Evolutionary conservation across 2,113 vertebrate genomes (phyloP).

Genomic region (Antidorcas marsupialis): DNA sequence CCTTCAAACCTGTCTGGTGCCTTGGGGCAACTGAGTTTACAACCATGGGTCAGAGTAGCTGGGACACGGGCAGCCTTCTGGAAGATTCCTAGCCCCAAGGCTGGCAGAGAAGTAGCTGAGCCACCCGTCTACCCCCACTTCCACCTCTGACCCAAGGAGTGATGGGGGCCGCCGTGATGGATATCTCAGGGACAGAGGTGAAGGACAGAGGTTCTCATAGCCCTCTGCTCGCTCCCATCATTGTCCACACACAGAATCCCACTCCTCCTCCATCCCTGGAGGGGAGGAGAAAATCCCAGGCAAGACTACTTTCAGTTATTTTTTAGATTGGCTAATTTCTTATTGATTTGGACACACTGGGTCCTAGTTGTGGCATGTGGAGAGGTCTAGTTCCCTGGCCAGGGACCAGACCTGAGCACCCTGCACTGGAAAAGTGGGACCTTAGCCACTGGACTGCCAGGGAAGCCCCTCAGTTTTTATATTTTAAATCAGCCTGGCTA

Average conservation of each 20-base stretch:
- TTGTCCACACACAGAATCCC: neutral
- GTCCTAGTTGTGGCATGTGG: neutral
- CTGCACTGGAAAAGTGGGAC: neutral
- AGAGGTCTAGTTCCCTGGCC: neutral
- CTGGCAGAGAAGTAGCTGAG: neutral
- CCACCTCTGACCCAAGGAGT: neutral
- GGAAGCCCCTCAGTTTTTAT: neutral
- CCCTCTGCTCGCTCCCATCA: neutral
- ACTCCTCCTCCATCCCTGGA: too few species aligned
- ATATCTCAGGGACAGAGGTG: neutral
- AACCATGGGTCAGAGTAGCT: neutral
- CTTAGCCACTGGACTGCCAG: neutral
- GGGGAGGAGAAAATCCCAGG: too few species aligned
- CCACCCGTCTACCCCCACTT: rapidly evolving
- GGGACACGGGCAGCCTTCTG: neutral
- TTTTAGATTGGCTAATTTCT: neutral
- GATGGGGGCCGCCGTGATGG: rapidly evolving
- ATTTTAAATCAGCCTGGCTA: neutral
- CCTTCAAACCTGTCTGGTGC: neutral
- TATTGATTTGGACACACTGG: neutral
- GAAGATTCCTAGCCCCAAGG: neutral
- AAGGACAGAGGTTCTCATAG: neutral
- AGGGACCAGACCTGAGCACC: neutral
- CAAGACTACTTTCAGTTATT: neutral
- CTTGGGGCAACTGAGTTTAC: neutral